phyloP scores from a whole-genome alignment of 2,888 invertebrate species.

The Aricia artaxerxes region DNA sequence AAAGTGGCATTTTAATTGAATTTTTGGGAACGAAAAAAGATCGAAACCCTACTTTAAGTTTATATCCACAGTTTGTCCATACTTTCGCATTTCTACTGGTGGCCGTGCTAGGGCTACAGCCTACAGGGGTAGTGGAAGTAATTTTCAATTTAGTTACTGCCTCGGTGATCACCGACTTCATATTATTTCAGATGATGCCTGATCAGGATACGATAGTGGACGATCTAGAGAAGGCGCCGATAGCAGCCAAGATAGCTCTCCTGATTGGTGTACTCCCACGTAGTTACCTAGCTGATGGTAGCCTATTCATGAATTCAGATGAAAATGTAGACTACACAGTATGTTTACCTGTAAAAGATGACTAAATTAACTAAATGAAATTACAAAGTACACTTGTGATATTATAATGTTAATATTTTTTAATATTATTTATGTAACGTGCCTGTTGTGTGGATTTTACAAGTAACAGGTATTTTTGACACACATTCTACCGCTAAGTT shows the following conservation, averaged over 20 bases:
- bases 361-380: constrained; percentile 7
- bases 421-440: constrained; percentile 15
- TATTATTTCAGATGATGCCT: constrained; percentile 85
- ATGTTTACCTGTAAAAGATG: constrained; percentile 11
- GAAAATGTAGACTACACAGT: not conserved
- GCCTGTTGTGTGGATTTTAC: not conserved
- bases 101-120: too few species aligned
- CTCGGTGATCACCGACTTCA: too few species aligned
- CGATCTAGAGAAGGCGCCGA: constrained; percentile 73
- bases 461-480: not conserved
- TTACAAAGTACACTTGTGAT: constrained; percentile 29
- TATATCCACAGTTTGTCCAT: too few species aligned
- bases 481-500: not conserved
- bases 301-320: constrained; percentile 42
- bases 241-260: constrained; percentile 80
- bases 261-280: constrained; percentile 77
- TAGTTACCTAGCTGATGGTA: constrained; percentile 66
- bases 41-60: too few species aligned
- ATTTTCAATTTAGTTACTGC: too few species aligned
- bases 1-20: too few species aligned
- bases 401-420: constrained; percentile 24
- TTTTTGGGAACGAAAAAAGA: too few species aligned
- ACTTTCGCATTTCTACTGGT: too few species aligned
- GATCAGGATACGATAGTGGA: constrained; percentile 83
- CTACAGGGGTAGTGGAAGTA: too few species aligned